Evolutionary conservation across 2,113 vertebrate species (phyloP).

Genomic region (Sula dactylatra): DNA sequence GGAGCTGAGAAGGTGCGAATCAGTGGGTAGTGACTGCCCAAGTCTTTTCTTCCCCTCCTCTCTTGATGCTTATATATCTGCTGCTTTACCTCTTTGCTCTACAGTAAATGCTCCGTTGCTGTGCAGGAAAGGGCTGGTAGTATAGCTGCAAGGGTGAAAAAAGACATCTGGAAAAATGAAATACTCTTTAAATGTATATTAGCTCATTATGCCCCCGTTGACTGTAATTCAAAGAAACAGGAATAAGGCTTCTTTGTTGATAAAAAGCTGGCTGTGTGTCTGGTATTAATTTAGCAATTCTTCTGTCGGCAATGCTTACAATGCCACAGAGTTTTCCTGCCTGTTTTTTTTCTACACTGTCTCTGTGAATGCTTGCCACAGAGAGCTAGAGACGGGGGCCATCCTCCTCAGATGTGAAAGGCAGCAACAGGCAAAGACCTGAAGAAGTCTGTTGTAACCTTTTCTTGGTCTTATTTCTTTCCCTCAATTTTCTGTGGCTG

Average conservation of each 20-base stretch:
- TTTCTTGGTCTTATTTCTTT: background rate
- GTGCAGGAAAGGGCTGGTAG: background rate
- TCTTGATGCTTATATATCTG: fast-evolving
- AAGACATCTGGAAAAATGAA: background rate
- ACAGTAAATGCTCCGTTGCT: background rate
- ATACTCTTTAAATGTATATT: background rate
- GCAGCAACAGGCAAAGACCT: background rate
- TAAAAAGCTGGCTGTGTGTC: background rate
- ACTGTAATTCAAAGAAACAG: background rate
- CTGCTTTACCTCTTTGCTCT: background rate
- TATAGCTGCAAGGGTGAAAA: background rate
- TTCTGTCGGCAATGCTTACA: background rate
- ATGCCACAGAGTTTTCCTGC: background rate
- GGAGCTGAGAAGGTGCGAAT: background rate
- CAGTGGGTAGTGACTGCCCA: background rate
- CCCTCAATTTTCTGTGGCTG: background rate
- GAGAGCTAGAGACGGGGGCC: background rate
- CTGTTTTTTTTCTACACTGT: fast-evolving
- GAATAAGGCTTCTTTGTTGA: background rate
- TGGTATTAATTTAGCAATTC: background rate
- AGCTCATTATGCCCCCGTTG: background rate
- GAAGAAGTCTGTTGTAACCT: background rate
- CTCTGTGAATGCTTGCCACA: background rate
- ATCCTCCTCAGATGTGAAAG: background rate
- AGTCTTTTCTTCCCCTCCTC: background rate